phyloP scores from a whole-genome alignment of 1,140 invertebrate genomes.

The Camponotus vicinus region DNA sequence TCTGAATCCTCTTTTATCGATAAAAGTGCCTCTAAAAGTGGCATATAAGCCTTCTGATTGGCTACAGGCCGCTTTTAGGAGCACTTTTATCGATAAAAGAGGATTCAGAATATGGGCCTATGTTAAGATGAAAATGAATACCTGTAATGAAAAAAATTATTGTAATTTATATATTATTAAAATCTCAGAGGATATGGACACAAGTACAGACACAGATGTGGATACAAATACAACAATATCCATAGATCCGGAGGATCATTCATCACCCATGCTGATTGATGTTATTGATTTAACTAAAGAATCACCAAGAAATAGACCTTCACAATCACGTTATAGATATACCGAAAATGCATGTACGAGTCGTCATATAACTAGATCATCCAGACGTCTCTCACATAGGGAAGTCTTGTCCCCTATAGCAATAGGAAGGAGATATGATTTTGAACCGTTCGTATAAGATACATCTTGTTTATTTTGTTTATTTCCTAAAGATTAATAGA shows the following conservation, averaged over 20 bases:
- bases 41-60: no score
- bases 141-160: not conserved
- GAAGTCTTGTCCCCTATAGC: not conserved
- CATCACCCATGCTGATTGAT: conserved; percentile 40
- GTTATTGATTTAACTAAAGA: conserved; percentile 76
- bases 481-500: not conserved
- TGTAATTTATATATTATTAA: not conserved
- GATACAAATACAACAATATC: no score
- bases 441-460: not conserved
- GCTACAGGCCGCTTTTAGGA: no score
- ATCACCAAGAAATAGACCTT: conserved; percentile 43
- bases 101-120: no score
- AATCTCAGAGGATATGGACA: not conserved
- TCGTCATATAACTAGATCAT: not conserved
- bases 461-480: not conserved
- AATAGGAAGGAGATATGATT: not conserved
- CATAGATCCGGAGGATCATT: not conserved
- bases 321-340: not conserved
- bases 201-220: no score
- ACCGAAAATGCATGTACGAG: not conserved
- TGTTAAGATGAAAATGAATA: not conserved
- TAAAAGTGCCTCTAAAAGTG: no score
- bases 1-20: no score
- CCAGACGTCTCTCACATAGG: not conserved
- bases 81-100: no score